Conservation (phyloP, 2,797 vertebrate genomes). For the Oryzias sinensis region DNA sequence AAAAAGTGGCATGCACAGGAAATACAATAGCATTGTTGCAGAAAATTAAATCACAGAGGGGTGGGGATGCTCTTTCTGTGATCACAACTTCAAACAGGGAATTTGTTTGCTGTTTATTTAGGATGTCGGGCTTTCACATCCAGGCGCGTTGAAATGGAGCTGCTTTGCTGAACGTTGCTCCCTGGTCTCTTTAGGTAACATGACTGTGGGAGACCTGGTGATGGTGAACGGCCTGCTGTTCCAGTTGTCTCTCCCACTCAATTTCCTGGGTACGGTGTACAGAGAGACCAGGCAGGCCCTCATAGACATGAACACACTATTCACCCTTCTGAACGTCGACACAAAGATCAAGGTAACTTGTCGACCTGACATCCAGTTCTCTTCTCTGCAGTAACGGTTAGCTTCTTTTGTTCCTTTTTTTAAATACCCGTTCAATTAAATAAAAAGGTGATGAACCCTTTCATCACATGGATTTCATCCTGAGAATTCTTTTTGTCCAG, state of each 20-base stretch:
- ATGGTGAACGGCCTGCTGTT: conserved; percentile 99
- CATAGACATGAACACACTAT: conserved; percentile 98
- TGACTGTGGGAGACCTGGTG: conserved; percentile 96
- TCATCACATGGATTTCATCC: neutral
- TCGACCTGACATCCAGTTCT: conserved; percentile 14
- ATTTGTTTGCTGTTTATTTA: conserved; percentile 10
- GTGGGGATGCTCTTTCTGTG: conserved; percentile 47
- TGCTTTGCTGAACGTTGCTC: conserved; percentile 11
- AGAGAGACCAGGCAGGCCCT: conserved; percentile 98
- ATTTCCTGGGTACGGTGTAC: conserved; percentile 98
- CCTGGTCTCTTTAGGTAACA: conserved; percentile 76
- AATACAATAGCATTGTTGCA: conserved; percentile 54
- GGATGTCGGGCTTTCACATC: conserved; percentile 13
- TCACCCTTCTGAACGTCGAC: conserved; percentile 91
- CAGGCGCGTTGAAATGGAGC: conserved; percentile 12
- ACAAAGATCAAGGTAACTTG: conserved; percentile 92
- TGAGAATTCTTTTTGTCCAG: neutral
- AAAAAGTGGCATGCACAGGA: conserved; percentile 51
- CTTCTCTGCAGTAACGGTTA: conserved; percentile 1
- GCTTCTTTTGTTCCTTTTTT: conserved; percentile 1
- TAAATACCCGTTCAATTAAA: neutral
- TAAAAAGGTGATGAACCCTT: neutral
- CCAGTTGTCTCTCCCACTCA: conserved; percentile 95
- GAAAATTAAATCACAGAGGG: conserved; percentile 58
- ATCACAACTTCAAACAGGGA: conserved; percentile 35